phyloP scores from a whole-genome alignment of 2,888 invertebrate species.

The Rotaria sp. region DNA sequence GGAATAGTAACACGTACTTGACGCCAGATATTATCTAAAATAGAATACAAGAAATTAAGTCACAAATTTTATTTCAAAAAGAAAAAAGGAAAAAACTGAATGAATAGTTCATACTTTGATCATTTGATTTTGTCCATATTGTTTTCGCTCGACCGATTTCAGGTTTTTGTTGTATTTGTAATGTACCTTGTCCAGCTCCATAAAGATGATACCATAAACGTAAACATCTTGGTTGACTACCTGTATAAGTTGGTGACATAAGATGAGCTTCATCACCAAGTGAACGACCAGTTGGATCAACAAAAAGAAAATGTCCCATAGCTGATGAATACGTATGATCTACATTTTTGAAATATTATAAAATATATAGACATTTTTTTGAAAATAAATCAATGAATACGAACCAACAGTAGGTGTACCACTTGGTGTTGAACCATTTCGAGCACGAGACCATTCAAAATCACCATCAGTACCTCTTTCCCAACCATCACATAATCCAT shows the following conservation, averaged over 20 bases:
- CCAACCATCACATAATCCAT: conserved; percentile 35
- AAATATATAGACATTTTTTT: background rate
- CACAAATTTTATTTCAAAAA: background rate
- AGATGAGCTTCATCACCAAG: conserved; percentile 28
- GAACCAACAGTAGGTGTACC: conserved; percentile 44
- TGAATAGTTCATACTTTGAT: conserved; percentile 38
- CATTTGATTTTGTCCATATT: conserved; percentile 35
- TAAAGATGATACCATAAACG: conserved; percentile 44
- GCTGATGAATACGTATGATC: conserved; percentile 20
- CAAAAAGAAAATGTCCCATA: conserved; percentile 30
- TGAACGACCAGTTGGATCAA: conserved; percentile 26
- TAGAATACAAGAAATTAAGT: background rate
- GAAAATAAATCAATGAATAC: background rate
- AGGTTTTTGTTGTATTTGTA: conserved; percentile 37
- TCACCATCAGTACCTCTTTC: conserved; percentile 26
- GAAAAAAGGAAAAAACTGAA: conserved; percentile 31
- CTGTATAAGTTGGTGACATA: conserved; percentile 8
- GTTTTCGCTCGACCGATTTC: background rate
- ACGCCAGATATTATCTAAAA: conserved; percentile 34
- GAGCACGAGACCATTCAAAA: conserved; percentile 43
- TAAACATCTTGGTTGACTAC: conserved; percentile 41
- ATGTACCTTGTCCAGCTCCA: conserved; percentile 40
- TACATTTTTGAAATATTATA: background rate
- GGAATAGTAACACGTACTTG: conserved; percentile 34
- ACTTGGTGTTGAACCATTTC: conserved; percentile 45